A percentile compares a stretch with the other conserved stretches of the same genome.
These are phyloP conservation scores for Apotomis capreana DNA, from an alignment of 2,888 invertebrate species.

Conservation along the genomic window DNA sequence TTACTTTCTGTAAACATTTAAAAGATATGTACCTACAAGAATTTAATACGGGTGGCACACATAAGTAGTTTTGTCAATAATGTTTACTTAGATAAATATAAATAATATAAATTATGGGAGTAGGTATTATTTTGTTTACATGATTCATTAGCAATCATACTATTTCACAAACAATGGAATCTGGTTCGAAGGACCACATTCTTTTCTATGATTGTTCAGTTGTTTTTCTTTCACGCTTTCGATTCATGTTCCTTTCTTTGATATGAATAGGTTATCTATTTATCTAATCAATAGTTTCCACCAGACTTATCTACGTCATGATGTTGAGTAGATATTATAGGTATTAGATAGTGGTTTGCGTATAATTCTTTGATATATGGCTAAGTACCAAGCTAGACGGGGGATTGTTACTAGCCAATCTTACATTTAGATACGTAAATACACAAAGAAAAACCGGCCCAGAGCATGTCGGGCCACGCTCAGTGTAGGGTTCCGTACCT, in stretches of 20 bases:
- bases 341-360: not conserved
- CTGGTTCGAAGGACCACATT: not conserved
- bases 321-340: not conserved
- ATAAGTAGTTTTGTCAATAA: not conserved
- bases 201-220: not conserved
- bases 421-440: too few species aligned
- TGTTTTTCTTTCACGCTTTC: constrained; percentile 12
- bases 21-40: too few species aligned
- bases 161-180: not conserved
- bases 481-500: too few species aligned
- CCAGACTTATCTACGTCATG: constrained; percentile 21
- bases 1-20: too few species aligned
- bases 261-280: not conserved
- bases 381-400: too few species aligned
- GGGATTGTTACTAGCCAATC: not conserved
- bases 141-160: too few species aligned
- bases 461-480: too few species aligned
- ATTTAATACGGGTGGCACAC: too few species aligned
- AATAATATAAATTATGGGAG: too few species aligned
- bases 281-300: constrained; percentile 18
- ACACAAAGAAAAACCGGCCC: too few species aligned
- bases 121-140: too few species aligned
- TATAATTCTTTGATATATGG: constrained; percentile 12
- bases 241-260: constrained; percentile 15
- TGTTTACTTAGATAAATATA: not conserved